phyloP scores from a whole-genome alignment of 64 coral and sea anemone genomes.

The Porites australiensis region DNA sequence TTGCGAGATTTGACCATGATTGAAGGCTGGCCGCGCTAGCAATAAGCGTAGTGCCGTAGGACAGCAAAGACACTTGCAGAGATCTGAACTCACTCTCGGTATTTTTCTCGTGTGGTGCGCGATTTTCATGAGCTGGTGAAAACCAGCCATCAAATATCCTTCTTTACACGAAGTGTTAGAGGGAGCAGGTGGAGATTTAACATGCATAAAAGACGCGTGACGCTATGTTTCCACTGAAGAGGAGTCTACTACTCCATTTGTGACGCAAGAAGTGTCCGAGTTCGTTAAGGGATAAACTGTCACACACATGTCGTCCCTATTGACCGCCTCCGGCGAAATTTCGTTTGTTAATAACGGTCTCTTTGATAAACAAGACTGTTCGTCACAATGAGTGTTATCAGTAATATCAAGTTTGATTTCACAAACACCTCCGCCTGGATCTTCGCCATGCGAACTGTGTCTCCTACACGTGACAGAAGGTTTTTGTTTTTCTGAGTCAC shows the following conservation, averaged over 20 bases:
- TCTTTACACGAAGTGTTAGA: not conserved
- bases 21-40: no score
- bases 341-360: not conserved
- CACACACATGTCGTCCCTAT: constrained; percentile 16
- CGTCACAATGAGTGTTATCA: not conserved
- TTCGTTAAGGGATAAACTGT: constrained; percentile 20
- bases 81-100: no score
- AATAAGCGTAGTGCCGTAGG: no score
- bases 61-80: no score
- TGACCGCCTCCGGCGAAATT: not conserved
- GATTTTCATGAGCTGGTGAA: no score
- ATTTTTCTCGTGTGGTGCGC: no score
- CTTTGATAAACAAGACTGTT: not conserved
- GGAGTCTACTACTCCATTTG: not conserved
- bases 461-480: constrained; percentile 34
- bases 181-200: not conserved
- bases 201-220: not conserved
- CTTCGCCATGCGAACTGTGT: constrained; percentile 25
- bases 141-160: no score
- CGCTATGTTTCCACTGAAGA: constrained; percentile 4
- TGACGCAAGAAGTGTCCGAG: constrained; percentile 16
- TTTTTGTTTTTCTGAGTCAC: constrained; percentile 82
- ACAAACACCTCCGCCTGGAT: constrained; percentile 21
- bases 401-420: constrained; percentile 12
- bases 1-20: no score